Percentiles rank a stretch among this genome's conserved stretches.
Evolutionary conservation across 2,113 vertebrate species (phyloP).

Genomic region (Sterrhoptilus dennistouni): DNA sequence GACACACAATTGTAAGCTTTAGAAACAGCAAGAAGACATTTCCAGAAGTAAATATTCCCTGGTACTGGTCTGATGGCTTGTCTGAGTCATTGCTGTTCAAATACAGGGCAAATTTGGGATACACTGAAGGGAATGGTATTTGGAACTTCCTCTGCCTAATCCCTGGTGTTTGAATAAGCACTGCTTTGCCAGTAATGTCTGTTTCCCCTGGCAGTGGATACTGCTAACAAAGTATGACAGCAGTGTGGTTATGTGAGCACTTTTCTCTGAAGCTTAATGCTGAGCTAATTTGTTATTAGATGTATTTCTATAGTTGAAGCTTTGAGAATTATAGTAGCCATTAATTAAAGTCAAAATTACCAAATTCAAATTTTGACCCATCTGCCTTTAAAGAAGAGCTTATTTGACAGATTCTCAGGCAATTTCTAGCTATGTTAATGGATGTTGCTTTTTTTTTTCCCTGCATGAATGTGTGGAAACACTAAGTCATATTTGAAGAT

Average conservation of each 20-base stretch:
- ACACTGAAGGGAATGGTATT: not conserved
- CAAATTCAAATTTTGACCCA: not conserved
- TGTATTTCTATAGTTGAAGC: not conserved
- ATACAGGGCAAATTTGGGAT: not conserved
- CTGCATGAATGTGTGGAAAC: not conserved
- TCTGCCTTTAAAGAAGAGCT: not conserved
- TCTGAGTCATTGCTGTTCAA: not conserved
- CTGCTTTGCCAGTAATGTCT: not conserved
- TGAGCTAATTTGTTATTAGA: not conserved
- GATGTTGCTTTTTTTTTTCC: not conserved
- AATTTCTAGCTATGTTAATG: not conserved
- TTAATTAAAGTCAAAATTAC: not conserved
- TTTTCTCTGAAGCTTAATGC: not conserved
- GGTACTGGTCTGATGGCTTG: not conserved
- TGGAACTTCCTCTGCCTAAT: not conserved
- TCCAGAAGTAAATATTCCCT: constrained; percentile 8
- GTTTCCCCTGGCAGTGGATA: not conserved
- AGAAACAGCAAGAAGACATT: not conserved
- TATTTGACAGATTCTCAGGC: not conserved
- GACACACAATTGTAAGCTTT: not conserved
- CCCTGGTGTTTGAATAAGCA: not conserved
- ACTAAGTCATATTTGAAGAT: not conserved
- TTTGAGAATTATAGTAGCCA: not conserved
- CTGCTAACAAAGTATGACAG: not conserved
- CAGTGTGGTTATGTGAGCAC: not conserved